Base-by-base conservation (phyloP, 1,140 invertebrate genomes). In the Lepidurus packardi region DNA sequence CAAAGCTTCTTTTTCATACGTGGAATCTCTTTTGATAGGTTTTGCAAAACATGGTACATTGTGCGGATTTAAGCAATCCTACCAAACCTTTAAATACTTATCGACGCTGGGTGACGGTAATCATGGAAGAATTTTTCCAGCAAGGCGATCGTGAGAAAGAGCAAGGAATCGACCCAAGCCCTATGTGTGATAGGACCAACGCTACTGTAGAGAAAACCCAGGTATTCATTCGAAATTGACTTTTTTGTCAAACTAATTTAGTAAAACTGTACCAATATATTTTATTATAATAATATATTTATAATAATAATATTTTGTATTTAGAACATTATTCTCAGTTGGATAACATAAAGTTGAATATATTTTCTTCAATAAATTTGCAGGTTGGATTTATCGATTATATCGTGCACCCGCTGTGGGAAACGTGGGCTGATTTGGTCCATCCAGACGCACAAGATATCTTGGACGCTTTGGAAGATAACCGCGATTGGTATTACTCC, bases 361-460 rank as follows among this genome's bases (percentile, higher is more conserved):
- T 11, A 1, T 13, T 42, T 8, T 75, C n/a, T 13, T 75, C 8
- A 21, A 24, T 7, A 16, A 16, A 73, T 81, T 82, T 83, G 73
- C 86, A 94, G 90, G 96, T 99, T 83, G 97, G 97, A 80, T 99
- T 99, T 84, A 99, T 99, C 83, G 97, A 99, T 86, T 99, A 98
- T 85, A 99, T 99, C 83, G 96, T 98, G 5, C 97, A 99, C 87
- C 98, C 98, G 8, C 86, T 99, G 24, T 99, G 96, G 95, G 98
- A 99, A 85, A 99, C 97, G 5, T 99, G 98, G 98, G 97, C 96
- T 11, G 98, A 99, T 85, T 87, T 99, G 43, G 98, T 99, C 2
- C 95, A 98, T 87, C 98, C 98, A 0, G 97, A 99, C 84, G 97
- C 97, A 10, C 96, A 98, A 86, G 94, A 97, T 76, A 99, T 99